phyloP scores from a whole-genome alignment of 2,797 vertebrate species.

The Thamnophis elegans region DNA sequence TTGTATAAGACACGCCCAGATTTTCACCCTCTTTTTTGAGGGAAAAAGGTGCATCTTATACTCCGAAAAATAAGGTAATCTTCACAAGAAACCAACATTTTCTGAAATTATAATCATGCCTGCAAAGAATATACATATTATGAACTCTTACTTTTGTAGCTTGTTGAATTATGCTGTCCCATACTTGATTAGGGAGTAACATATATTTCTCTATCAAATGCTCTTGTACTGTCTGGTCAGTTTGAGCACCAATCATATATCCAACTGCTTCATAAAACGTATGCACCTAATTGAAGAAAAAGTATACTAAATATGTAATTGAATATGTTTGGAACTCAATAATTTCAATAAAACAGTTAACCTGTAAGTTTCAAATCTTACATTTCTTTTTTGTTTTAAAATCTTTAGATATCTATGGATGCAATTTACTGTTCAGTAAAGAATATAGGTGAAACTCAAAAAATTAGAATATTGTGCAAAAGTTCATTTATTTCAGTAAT shows the following conservation, averaged over 20 bases:
- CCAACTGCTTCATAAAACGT: slow-evolving; percentile 98
- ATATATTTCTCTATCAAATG: slow-evolving; percentile 99
- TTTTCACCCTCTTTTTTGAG: no score
- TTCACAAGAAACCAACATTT: background rate
- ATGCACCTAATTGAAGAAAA: slow-evolving; percentile 81
- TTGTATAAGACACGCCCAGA: no score
- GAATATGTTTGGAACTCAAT: background rate
- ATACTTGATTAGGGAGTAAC: slow-evolving; percentile 97
- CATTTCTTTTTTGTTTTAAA: background rate
- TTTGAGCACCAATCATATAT: slow-evolving; percentile 98
- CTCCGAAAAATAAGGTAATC: background rate
- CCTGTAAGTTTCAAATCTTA: background rate
- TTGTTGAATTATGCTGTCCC: slow-evolving; percentile 99
- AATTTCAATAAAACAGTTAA: background rate
- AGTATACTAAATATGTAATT: background rate
- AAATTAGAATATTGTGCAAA: no score
- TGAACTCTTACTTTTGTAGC: slow-evolving; percentile 89
- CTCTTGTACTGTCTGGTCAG: slow-evolving; percentile 95
- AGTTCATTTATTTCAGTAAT: no score
- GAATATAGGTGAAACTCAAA: background rate
- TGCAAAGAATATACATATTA: background rate
- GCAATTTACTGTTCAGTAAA: background rate
- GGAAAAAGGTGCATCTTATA: no score
- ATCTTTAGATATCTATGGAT: background rate
- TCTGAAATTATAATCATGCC: background rate